These are phyloP conservation scores for Petrocephalus schoutedeni DNA, from an alignment of 2,797 vertebrate species.

Conservation along the genomic window DNA sequence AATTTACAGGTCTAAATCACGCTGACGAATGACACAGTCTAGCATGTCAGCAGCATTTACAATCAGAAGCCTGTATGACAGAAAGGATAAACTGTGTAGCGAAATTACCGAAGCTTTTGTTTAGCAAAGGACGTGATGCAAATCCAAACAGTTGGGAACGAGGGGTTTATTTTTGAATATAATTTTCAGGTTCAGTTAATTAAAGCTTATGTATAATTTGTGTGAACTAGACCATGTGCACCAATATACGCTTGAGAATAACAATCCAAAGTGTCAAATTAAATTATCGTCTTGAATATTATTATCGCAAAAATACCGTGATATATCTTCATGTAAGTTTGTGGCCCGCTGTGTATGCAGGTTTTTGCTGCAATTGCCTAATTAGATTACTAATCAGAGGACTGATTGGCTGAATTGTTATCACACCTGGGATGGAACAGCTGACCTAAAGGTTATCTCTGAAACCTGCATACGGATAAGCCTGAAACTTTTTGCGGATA, in stretches of 20 bases:
- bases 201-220: background rate
- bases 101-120: background rate
- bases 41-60: background rate
- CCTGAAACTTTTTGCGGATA: no score
- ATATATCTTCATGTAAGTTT: background rate
- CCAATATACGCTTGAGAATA: background rate
- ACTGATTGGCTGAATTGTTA: no score
- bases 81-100: background rate
- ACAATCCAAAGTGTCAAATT: background rate
- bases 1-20: background rate
- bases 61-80: background rate
- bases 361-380: no score
- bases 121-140: background rate
- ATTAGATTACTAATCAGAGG: no score
- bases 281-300: background rate
- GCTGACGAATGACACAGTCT: background rate
- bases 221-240: background rate
- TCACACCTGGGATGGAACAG: no score
- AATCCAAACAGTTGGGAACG: background rate
- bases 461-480: no score
- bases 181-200: background rate
- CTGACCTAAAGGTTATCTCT: no score
- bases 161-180: background rate
- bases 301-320: background rate
- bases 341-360: background rate